Evolutionary conservation across 2,113 vertebrate genomes (phyloP).

Genomic region (Chaetodon auriga): DNA sequence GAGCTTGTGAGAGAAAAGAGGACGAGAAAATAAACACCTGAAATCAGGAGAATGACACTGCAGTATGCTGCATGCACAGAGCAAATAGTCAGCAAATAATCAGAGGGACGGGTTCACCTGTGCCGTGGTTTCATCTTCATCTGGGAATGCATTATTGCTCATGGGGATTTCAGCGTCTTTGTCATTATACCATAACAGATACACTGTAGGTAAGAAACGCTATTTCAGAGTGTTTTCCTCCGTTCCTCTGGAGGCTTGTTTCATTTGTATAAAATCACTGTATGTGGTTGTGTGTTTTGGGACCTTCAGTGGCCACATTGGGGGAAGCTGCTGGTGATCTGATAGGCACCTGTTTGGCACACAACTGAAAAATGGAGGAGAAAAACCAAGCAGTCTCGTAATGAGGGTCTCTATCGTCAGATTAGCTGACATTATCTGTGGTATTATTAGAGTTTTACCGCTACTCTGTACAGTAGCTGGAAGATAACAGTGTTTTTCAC

Average conservation of each 20-base stretch:
- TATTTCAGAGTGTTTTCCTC: slow-evolving; percentile 38
- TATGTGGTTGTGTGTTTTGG: not conserved
- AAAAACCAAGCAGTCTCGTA: not conserved
- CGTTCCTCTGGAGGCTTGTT: slow-evolving; percentile 31
- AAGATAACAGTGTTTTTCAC: slow-evolving; percentile 20
- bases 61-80: not conserved
- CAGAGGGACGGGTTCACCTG: slow-evolving; percentile 19
- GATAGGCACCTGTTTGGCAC: slow-evolving; percentile 15
- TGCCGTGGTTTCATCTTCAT: slow-evolving; percentile 31
- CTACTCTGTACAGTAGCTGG: slow-evolving; percentile 8
- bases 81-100: slow-evolving; percentile 20
- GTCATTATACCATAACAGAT: slow-evolving; percentile 37
- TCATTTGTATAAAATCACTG: slow-evolving; percentile 40
- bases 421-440: slow-evolving; percentile 22
- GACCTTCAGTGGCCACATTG: not conserved
- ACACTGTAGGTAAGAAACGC: slow-evolving; percentile 48
- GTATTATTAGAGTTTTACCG: slow-evolving; percentile 17
- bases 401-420: slow-evolving; percentile 15
- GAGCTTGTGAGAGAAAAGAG: not conserved
- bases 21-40: not conserved
- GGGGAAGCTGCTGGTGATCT: not conserved
- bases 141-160: slow-evolving; percentile 41
- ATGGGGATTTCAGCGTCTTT: slow-evolving; percentile 49
- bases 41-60: not conserved
- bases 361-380: not conserved